phyloP scores from a whole-genome alignment of 2,888 invertebrate species.

The Embidobia sp. region DNA sequence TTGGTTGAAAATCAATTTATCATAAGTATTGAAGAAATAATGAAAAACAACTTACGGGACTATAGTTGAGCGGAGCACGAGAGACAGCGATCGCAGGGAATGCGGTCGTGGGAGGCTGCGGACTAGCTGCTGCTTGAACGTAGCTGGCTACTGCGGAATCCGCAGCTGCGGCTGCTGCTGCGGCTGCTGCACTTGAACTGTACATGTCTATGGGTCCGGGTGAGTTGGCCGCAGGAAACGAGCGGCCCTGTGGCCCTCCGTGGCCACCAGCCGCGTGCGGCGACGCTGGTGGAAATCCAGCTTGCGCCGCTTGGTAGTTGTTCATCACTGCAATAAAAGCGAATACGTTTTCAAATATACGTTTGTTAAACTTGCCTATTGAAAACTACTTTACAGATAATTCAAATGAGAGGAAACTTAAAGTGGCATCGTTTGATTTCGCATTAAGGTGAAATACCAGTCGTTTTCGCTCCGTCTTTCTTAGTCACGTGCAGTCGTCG shows the following conservation, averaged over 20 bases:
- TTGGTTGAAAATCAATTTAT: too few relatives aligned
- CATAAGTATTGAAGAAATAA: too few relatives aligned
- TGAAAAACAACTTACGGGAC: conserved; percentile 88
- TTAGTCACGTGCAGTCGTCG: too few relatives aligned
- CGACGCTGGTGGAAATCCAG: conserved; percentile 91
- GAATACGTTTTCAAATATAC: conserved; percentile 13
- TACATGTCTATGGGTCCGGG: conserved; percentile 97
- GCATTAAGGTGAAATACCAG: too few relatives aligned
- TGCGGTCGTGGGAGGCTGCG: conserved; percentile 93
- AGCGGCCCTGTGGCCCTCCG: conserved; percentile 85
- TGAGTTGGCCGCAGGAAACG: conserved; percentile 95
- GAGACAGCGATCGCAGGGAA: conserved; percentile 97
- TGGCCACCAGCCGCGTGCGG: conserved; percentile 87
- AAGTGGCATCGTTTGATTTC: too few relatives aligned
- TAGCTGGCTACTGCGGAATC: conserved; percentile 92
- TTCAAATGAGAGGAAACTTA: conserved; percentile 13
- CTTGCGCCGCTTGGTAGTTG: conserved; percentile 93
- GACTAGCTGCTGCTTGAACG: conserved; percentile 96
- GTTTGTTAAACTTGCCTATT: background rate
- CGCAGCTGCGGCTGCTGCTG: conserved; percentile 82
- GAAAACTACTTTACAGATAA: background rate
- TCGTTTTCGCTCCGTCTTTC: too few relatives aligned
- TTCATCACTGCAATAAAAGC: conserved; percentile 91
- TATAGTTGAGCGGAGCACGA: conserved; percentile 95
- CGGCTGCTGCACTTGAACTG: conserved; percentile 89